Percentiles rank a stretch among this genome's conserved stretches.
Evolutionary conservation across 2,888 invertebrate genomes (phyloP).

Genomic region (Heliconius ethilla): DNA sequence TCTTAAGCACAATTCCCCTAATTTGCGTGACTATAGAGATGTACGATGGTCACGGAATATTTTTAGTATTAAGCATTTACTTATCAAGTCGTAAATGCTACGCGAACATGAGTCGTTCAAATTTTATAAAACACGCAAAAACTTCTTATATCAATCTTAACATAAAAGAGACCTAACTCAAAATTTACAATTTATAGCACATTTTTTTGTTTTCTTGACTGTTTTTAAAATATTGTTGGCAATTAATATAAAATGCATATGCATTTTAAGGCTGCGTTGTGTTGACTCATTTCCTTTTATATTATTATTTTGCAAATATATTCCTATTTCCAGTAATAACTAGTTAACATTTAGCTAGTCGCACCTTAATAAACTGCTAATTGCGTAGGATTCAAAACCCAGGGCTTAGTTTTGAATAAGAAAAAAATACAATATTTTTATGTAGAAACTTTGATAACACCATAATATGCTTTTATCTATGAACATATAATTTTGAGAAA

Average conservation of each 20-base stretch:
- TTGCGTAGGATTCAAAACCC: too few species aligned
- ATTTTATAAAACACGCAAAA: too few species aligned
- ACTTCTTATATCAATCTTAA: too few species aligned
- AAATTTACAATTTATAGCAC: neutral
- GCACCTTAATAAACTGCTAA: neutral
- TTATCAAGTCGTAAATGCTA: neutral
- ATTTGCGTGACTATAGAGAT: too few species aligned
- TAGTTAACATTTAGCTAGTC: neutral
- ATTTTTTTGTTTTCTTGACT: neutral
- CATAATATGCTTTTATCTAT: too few species aligned
- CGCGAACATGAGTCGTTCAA: neutral
- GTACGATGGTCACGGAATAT: neutral
- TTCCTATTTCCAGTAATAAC: neutral
- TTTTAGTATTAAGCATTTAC: neutral
- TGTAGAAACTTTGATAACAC: too few species aligned
- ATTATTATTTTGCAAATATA: neutral
- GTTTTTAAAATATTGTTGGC: neutral
- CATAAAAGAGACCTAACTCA: neutral
- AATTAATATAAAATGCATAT: neutral
- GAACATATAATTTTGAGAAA: too few species aligned
- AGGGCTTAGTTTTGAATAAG: too few species aligned
- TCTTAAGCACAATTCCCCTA: too few species aligned
- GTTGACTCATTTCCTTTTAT: neutral
- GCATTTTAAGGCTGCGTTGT: neutral
- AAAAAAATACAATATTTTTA: too few species aligned